These are phyloP conservation scores for Lepidonotus clava DNA, from an alignment of 2,888 invertebrate genomes.

Conservation along the genomic window DNA sequence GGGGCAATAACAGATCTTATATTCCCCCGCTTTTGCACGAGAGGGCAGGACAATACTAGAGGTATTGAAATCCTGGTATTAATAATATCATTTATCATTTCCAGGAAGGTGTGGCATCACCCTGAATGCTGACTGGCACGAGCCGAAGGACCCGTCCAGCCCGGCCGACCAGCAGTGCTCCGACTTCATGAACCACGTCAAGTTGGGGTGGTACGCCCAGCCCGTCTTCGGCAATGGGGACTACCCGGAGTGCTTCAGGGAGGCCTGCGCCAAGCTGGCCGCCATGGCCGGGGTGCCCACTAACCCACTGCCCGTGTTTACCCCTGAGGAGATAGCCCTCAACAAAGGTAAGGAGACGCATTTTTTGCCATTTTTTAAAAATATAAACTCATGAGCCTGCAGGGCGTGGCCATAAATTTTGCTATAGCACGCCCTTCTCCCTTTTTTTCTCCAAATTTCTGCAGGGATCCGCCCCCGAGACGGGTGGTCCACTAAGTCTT, in stretches of 20 bases:
- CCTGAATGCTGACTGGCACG: conserved; percentile 63
- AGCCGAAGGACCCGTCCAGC: conserved; percentile 61
- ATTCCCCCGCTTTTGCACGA: no score
- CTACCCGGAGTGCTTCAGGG: conserved; percentile 64
- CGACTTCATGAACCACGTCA: conserved; percentile 59
- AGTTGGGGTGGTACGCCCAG: conserved; percentile 76
- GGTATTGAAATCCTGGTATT: no score
- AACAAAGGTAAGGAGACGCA: conserved; percentile 68
- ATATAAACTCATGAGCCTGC: background rate
- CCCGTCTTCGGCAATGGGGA: conserved; percentile 75
- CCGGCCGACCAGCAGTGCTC: conserved; percentile 60
- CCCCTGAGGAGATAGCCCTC: conserved; percentile 71
- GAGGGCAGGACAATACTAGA: no score
- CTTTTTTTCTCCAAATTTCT: background rate
- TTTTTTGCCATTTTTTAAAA: background rate
- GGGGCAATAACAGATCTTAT: no score
- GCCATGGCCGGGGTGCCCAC: conserved; percentile 56
- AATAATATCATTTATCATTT: no score
- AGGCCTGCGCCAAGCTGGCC: background rate
- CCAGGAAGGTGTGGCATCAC: conserved; percentile 64
- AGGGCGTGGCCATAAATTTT: background rate
- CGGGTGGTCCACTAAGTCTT: background rate
- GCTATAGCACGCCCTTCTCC: no score
- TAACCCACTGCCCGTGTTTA: conserved; percentile 76
- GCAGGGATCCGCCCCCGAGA: background rate